These are phyloP conservation scores for Tipula vernalis DNA, from an alignment of 2,888 invertebrate species.

Conservation along the genomic window DNA sequence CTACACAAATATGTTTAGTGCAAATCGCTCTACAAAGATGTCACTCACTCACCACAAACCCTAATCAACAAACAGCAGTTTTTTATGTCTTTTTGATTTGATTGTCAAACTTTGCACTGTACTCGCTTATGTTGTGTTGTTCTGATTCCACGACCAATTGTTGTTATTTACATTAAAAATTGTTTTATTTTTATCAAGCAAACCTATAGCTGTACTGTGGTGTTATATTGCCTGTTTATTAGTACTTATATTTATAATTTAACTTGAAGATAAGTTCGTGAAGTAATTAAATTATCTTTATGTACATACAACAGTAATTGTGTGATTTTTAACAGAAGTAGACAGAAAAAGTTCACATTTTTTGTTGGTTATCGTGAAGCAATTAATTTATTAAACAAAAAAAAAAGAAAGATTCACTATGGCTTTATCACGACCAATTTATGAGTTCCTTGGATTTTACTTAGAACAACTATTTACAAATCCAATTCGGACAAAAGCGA, in stretches of 20 bases:
- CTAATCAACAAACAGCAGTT: neutral
- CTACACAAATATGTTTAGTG: no score
- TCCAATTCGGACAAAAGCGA: conserved; percentile 65
- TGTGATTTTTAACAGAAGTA: neutral
- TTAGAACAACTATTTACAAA: conserved; percentile 61
- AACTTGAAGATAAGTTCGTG: neutral
- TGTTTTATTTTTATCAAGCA: neutral
- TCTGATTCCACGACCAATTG: neutral
- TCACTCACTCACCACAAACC: neutral
- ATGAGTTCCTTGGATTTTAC: conserved; percentile 54
- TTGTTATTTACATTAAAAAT: neutral
- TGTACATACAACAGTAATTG: neutral
- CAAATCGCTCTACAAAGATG: neutral
- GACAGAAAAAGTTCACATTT: neutral
- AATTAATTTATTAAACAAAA: neutral
- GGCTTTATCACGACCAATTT: conserved; percentile 47
- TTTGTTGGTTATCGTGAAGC: neutral
- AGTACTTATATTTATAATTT: neutral
- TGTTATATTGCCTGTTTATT: neutral
- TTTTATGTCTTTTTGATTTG: neutral
- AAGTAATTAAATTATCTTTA: neutral
- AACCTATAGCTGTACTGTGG: neutral
- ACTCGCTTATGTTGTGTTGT: neutral
- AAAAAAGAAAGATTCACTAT: conserved; percentile 19
- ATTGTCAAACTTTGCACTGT: neutral